Percentiles rank a stretch among this genome's conserved stretches.
Conservation (phyloP, 2,888 invertebrate species). For the Polydrusus cervinus region DNA sequence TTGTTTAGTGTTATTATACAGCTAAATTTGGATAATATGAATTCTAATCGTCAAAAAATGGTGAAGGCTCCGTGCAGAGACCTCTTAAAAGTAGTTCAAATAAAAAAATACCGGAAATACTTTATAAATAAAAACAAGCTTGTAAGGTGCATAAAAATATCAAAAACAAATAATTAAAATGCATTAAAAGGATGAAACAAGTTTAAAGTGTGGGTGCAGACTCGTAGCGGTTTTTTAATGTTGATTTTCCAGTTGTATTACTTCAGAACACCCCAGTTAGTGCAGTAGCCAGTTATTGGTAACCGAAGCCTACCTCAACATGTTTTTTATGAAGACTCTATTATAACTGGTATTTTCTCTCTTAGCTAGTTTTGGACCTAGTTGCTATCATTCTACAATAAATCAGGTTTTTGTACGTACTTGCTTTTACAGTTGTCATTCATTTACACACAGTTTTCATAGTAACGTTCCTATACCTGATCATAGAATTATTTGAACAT, state of each 20-base stretch:
- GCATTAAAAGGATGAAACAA: conserved; percentile 52
- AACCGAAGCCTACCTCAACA: conserved; percentile 65
- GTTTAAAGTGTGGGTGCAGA: conserved; percentile 52
- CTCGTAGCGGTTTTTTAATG: conserved; percentile 51
- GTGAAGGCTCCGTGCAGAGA: not conserved
- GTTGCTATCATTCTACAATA: conserved; percentile 65
- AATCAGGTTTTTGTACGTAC: conserved; percentile 62
- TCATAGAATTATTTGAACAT: conserved; percentile 10
- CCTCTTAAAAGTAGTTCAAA: not conserved
- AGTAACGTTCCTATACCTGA: conserved; percentile 33
- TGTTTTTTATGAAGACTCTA: conserved; percentile 65
- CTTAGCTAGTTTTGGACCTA: conserved; percentile 65
- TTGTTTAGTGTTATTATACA: too few species aligned
- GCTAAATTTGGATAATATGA: too few species aligned
- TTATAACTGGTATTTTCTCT: conserved; percentile 64
- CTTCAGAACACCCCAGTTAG: conserved; percentile 62
- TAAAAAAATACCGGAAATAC: conserved; percentile 27
- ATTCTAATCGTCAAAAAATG: not conserved
- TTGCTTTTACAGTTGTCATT: conserved; percentile 48
- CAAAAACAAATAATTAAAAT: conserved; percentile 52
- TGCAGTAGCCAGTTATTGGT: conserved; percentile 64
- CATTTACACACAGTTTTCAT: conserved; percentile 15
- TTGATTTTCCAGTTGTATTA: conserved; percentile 64
- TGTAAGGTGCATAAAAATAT: conserved; percentile 43
- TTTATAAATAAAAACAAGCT: conserved; percentile 39